Conservation (phyloP, 2,797 vertebrate genomes). For the Perodicticus potto region DNA sequence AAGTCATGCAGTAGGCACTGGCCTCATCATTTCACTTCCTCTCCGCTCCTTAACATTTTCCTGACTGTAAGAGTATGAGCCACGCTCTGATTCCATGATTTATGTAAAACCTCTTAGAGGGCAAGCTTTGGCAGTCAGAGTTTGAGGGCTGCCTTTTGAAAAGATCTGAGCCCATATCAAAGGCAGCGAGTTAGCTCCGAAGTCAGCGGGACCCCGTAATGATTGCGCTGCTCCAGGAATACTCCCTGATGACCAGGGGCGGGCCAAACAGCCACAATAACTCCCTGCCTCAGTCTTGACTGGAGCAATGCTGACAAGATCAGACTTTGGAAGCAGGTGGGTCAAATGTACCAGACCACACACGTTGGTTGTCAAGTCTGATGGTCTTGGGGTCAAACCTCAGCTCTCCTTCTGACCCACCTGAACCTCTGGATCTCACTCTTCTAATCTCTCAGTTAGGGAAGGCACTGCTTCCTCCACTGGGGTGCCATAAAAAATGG, state of each 20-base stretch:
- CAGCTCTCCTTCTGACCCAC: background rate
- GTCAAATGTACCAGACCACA: background rate
- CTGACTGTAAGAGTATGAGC: background rate
- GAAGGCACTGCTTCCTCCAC: background rate
- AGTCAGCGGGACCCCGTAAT: slow-evolving; percentile 51
- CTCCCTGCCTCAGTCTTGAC: slow-evolving; percentile 43
- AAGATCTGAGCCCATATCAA: slow-evolving; percentile 76
- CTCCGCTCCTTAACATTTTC: background rate
- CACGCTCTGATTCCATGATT: background rate
- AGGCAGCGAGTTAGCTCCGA: slow-evolving; percentile 50
- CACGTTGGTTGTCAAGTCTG: background rate
- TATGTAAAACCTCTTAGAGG: slow-evolving; percentile 63
- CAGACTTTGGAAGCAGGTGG: slow-evolving; percentile 9
- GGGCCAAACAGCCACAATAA: slow-evolving; percentile 55
- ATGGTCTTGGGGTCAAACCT: background rate
- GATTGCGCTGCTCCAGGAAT: slow-evolving; percentile 1
- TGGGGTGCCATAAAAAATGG: background rate
- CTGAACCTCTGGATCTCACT: background rate
- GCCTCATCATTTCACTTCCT: background rate
- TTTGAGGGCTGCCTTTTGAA: slow-evolving; percentile 66
- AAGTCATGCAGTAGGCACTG: background rate
- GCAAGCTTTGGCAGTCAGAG: slow-evolving; percentile 42
- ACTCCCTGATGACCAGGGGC: slow-evolving; percentile 9
- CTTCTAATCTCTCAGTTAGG: background rate
- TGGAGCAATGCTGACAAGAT: slow-evolving; percentile 7